Base-by-base conservation (phyloP, 2,113 vertebrate species). In the Perca flavescens region DNA sequence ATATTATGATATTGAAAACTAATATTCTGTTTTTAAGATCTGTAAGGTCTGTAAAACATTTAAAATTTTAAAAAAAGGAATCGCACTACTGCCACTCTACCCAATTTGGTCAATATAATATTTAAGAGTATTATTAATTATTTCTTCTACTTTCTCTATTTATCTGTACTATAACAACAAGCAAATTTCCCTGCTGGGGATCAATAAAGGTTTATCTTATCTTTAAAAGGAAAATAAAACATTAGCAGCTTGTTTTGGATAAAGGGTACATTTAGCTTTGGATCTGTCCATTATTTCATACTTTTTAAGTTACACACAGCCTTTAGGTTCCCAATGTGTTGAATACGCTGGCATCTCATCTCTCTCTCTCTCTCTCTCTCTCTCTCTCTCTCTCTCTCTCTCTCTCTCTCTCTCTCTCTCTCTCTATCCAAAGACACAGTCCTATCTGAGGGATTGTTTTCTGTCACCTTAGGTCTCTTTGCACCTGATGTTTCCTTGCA, bases 401-500 rank as follows among this genome's bases (percentile, higher is more conserved):
- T n/a, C 8, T 40, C 1, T 43, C 19, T 3, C 31, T 16, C 1
- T 14, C 8, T 40, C 1, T 43, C 21, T n/a, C 19, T 53, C 16
- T 65, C 4, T 60, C 49, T 56, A n/a, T 77, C 25, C 28, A 3
- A 78, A 91, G 89, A 84, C 16, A 77, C 83, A 5, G 53, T 43
- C 31, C 31, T 67, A 4, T 68, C 80, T 3, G 53, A 79, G 12
- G 77, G 77, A 54, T 16, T 82, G 7, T 87, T 90, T 19, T 82
- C 83, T 1, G 19, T 82, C 53, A 82, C 74, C 1, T 70, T 91
- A 14, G 90, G 92, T 31, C 5, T 46, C 12, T 94, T 93, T 63
- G 46, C 82, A 1, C 15, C 86, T 11, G 87, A 91, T 1, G 89
- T 92, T 16, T 84, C 66, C 19, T 86, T 94, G 12, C 75, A 79